These are phyloP conservation scores for Periparus ater DNA, from an alignment of 2,797 vertebrate species.

Conservation along the genomic window DNA sequence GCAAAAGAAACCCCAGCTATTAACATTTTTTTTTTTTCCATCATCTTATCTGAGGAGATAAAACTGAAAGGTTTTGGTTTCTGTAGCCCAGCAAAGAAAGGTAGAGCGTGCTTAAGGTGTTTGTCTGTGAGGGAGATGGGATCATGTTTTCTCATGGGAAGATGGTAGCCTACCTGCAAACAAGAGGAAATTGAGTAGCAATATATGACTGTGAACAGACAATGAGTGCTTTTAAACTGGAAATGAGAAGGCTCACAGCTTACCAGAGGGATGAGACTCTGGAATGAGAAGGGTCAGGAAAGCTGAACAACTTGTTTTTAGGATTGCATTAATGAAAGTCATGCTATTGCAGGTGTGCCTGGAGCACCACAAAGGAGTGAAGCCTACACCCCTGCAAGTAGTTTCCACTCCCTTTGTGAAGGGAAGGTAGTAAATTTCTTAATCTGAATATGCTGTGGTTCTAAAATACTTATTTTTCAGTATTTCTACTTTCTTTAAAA, in stretches of 20 bases:
- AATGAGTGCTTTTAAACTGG: not conserved
- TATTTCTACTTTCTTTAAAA: not conserved
- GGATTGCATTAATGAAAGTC: not conserved
- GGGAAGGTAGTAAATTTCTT: not conserved
- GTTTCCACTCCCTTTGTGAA: not conserved
- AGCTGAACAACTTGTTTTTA: not conserved
- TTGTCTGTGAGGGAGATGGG: not conserved
- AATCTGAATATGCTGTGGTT: not conserved
- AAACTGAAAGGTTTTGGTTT: not conserved
- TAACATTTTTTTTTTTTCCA: not conserved
- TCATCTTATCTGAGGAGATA: not conserved
- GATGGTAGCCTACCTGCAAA: not conserved
- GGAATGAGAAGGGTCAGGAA: not conserved
- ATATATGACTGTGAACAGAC: not conserved
- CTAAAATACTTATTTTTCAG: not conserved
- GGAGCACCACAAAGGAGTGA: not conserved
- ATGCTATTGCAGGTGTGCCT: not conserved
- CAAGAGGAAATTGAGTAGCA: not conserved
- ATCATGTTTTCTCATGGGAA: not conserved
- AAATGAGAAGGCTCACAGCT: not conserved
- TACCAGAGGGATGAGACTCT: not conserved
- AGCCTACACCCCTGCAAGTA: not conserved
- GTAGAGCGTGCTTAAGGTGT: not conserved
- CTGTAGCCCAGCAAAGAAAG: not conserved
- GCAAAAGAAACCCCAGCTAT: not conserved